phyloP scores from a whole-genome alignment of 2,888 invertebrate genomes.

The Eristalis tenax region DNA sequence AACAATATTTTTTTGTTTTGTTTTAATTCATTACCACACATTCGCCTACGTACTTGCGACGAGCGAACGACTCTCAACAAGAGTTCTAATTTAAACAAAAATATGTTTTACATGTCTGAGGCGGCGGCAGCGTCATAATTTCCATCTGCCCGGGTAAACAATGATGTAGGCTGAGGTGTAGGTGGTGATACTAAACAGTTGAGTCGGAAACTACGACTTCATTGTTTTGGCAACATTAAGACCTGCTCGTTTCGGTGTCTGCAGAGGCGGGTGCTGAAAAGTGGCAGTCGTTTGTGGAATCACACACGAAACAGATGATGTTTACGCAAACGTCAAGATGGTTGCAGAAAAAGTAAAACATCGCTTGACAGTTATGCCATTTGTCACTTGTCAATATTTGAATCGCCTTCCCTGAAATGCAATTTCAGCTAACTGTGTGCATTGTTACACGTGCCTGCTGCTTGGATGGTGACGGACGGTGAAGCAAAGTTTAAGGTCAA shows the following conservation, averaged over 20 bases:
- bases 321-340: not conserved
- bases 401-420: not conserved
- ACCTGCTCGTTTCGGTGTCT: not conserved
- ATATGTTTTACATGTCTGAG: constrained; percentile 1
- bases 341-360: not conserved
- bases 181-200: not conserved
- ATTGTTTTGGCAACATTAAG: not conserved
- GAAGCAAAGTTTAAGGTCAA: not conserved
- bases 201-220: not conserved
- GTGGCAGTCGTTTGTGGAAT: not conserved
- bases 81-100: constrained; percentile 10
- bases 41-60: constrained; percentile 27
- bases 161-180: not conserved
- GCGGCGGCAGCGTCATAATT: constrained; percentile 16
- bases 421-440: not conserved
- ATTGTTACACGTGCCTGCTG: not conserved
- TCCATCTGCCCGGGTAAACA: not conserved
- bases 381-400: not conserved
- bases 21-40: constrained; percentile 29
- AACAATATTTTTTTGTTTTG: constrained; percentile 30
- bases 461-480: not conserved
- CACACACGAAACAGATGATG: not conserved
- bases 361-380: not conserved
- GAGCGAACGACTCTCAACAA: not conserved
- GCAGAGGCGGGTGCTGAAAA: not conserved